These are phyloP conservation scores for Lordiphosa andalusiaca DNA, from an alignment of 2,888 invertebrate genomes.

Conservation along the genomic window DNA sequence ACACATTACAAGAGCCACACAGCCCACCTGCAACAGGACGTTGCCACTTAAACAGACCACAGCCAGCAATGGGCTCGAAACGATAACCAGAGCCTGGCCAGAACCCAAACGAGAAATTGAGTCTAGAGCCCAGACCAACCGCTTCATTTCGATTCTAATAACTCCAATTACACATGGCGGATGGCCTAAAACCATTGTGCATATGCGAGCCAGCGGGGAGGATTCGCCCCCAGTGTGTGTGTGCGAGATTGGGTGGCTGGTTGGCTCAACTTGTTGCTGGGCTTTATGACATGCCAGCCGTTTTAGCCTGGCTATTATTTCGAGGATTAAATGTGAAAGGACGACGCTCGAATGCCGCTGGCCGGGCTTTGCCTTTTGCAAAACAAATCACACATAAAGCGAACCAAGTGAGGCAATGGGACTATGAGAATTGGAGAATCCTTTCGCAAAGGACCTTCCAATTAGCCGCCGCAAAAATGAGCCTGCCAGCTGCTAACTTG, in stretches of 20 bases:
- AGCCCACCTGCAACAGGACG: conserved; percentile 49
- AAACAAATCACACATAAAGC: conserved; percentile 61
- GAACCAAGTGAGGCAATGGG: conserved; percentile 26
- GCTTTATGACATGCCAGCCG: conserved; percentile 65
- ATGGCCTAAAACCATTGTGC: conserved; percentile 58
- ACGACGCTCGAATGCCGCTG: conserved; percentile 50
- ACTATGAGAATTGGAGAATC: conserved; percentile 22
- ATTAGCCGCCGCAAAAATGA: conserved; percentile 51
- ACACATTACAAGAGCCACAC: conserved; percentile 26
- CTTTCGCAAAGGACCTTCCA: conserved; percentile 34
- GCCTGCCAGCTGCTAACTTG: conserved; percentile 10
- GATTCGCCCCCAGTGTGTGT: conserved; percentile 1
- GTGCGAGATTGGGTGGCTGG: conserved; percentile 16
- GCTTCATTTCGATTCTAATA: conserved; percentile 71
- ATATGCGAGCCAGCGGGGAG: conserved; percentile 32
- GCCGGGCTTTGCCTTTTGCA: conserved; percentile 54
- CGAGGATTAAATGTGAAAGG: conserved; percentile 70
- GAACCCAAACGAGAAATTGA: conserved; percentile 14
- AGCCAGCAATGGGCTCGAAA: conserved; percentile 30
- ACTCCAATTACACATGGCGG: conserved; percentile 71
- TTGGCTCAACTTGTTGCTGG: conserved; percentile 70
- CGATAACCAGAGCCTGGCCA: conserved; percentile 15
- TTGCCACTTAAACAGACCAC: conserved; percentile 62
- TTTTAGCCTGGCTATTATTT: conserved; percentile 74
- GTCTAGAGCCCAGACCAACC: conserved; percentile 32